A percentile compares a stretch with the other conserved stretches of the same genome.
Evolutionary conservation across 2,797 vertebrate species (phyloP).

Genomic region (Gadopsis marmoratus): DNA sequence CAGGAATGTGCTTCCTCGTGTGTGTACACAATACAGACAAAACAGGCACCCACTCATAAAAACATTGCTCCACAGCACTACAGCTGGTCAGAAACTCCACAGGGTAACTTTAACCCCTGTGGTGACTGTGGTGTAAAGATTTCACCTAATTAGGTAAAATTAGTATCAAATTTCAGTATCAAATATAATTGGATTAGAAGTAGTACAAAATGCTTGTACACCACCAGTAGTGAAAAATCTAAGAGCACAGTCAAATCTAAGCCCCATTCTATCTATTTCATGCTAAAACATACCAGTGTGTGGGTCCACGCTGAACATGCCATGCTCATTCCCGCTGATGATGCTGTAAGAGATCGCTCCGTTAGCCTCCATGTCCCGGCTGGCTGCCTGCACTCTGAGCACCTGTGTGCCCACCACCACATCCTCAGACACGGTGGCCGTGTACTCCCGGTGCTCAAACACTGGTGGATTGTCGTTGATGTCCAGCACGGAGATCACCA

Average conservation of each 20-base stretch:
- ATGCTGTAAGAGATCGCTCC: conserved; percentile 94
- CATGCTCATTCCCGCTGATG: conserved; percentile 94
- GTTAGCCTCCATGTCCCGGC: conserved; percentile 91
- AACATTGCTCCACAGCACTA: neutral
- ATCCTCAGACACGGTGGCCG: conserved; percentile 90
- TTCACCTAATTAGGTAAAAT: neutral
- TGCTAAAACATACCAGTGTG: conserved; percentile 86
- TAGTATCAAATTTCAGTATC: neutral
- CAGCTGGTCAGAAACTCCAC: neutral
- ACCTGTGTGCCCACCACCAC: conserved; percentile 88
- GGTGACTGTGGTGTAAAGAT: neutral
- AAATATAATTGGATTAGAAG: neutral
- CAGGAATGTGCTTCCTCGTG: neutral
- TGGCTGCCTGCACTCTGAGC: conserved; percentile 93
- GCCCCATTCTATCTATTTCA: neutral
- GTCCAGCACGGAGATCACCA: conserved; percentile 93
- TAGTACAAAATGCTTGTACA: neutral
- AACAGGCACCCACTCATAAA: neutral
- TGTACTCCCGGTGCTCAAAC: conserved; percentile 95
- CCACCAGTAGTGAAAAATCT: neutral
- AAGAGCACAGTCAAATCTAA: neutral
- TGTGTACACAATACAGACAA: neutral
- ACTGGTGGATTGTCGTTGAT: conserved; percentile 98
- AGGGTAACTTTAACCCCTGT: neutral
- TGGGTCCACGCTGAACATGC: conserved; percentile 93